Base-by-base conservation (phyloP, 2,888 invertebrate species). In the Eristalis pertinax region DNA sequence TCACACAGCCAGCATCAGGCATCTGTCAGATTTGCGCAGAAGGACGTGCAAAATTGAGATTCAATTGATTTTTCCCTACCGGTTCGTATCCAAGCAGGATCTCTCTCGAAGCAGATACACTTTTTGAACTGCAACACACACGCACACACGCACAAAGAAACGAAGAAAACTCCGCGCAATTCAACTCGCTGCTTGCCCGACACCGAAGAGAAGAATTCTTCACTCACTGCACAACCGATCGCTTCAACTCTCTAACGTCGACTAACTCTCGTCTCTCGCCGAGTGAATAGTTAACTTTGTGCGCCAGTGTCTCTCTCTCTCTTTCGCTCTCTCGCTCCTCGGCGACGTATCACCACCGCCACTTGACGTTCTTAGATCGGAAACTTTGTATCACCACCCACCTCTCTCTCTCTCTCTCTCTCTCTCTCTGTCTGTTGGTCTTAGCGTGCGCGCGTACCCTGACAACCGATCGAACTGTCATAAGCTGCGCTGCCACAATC, bases 201-300 rank as follows among this genome's bases (percentile, higher is more conserved):
- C n/a, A n/a, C n/a, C 26, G 32, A 8, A 0, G 32, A 32, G 32
- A 8, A 32, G 58, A 58, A 19, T 50, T 19, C 50, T 50, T 50
- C 19, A 19, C 50, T 50, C 26, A 70, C 43, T 8, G 26, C 56
- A 84, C 84, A 68, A 87, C 87, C 87, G 87, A 87, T 87, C 87
- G 43, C 76, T 68, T 60, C 76, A 63, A 84, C 79, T 75, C 76
- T 84, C 69, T 41, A 58, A 80, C 43, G 80, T 41, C 79, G 79
- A 87, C 87, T 87, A 87, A 84, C 73, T 76, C 62, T 38, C 80
- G 68, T 63, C 32, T 32, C 32, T 32, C 32, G 32, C 32, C 63
- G 68, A 63, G 75, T 63, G 69, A 43, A 22, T 60, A 56, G 56
- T 72, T 29, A 41, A 74, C 69, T 72, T 24, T 50, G 29, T 22